Conservation (phyloP, 2,888 invertebrate species). For the Nephrotoma appendiculata region DNA sequence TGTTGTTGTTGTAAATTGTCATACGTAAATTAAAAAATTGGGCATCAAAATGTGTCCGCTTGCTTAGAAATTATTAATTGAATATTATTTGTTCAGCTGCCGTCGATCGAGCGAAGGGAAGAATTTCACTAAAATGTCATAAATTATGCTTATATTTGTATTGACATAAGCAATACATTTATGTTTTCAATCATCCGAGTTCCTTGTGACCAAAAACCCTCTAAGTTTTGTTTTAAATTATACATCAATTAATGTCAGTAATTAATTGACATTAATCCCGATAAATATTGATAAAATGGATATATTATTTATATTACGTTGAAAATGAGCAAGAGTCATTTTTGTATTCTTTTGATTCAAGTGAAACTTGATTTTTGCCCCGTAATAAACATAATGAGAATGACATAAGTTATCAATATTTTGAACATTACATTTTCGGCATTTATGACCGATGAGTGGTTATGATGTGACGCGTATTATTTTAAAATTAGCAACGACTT, state of each 20-base stretch:
- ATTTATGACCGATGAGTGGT: too few species aligned
- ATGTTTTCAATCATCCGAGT: neutral
- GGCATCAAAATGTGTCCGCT: neutral
- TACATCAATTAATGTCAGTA: neutral
- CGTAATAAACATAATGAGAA: too few species aligned
- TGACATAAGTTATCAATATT: too few species aligned
- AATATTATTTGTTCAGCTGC: neutral
- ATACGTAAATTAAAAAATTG: neutral
- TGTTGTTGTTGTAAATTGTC: neutral
- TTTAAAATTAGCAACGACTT: too few species aligned
- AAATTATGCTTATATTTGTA: neutral
- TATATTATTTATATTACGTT: neutral
- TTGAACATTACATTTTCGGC: too few species aligned
- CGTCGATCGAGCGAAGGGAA: neutral
- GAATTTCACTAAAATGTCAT: neutral
- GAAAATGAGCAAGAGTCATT: neutral
- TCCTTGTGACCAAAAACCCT: neutral
- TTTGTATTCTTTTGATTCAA: neutral
- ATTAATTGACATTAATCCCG: neutral
- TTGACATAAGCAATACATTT: neutral
- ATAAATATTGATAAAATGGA: neutral
- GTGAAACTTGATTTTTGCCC: neutral
- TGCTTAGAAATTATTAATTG: neutral
- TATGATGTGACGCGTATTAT: too few species aligned
- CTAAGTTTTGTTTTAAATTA: neutral